Evolutionary conservation across 2,113 vertebrate genomes (phyloP), one percentile per base, ranked within the genome.

Genomic region (Pedionomus torquatus): DNA sequence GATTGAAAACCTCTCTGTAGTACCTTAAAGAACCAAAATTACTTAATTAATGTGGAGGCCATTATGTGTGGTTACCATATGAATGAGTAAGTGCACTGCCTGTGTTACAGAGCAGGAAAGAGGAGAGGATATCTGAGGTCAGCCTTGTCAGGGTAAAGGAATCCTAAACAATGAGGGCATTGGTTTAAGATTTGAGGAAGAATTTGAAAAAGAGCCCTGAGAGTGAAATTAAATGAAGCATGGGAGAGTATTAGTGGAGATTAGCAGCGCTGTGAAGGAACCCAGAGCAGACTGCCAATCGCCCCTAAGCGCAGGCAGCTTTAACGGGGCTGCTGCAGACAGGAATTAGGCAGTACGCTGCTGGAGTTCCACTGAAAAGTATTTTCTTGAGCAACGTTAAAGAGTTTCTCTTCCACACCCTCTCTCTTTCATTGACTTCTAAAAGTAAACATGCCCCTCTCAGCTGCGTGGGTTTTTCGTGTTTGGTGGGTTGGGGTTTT

Each of bases 31-130:
- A 95, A 96, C 57, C 61, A 82, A 97, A 97, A 96, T 97, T 95
- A 97, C 85, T 98, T 97, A 97, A 97, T 97, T 97, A 98, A 98
- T 98, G 97, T 98, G 98, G 97, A 98, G 98, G 95, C 97, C 97
- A 98, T 99, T 98, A 98, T 97, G 97, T 95, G 83, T 19, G 90
- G 97, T 99, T 99, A 98, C 97, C 99, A 98, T 99, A 98, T 99
- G 98, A 99, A 99, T 98, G 95, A 98, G 90, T 94, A 95, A 95
- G 97, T 97, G 97, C 97, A 97, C 96, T 93, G 96, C 92, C 91
- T 96, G 96, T 95, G 97, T 97, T 98, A 97, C 89, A 96, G 94
- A 96, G 97, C 96, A 93, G 96, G 97, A 98, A 99, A 98, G 98
- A 98, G 87, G 97, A 97, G 96, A 97, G 98, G 97, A 97, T 98